phyloP scores from a whole-genome alignment of 2,797 vertebrate genomes.

The Coracias cyanogaster region DNA sequence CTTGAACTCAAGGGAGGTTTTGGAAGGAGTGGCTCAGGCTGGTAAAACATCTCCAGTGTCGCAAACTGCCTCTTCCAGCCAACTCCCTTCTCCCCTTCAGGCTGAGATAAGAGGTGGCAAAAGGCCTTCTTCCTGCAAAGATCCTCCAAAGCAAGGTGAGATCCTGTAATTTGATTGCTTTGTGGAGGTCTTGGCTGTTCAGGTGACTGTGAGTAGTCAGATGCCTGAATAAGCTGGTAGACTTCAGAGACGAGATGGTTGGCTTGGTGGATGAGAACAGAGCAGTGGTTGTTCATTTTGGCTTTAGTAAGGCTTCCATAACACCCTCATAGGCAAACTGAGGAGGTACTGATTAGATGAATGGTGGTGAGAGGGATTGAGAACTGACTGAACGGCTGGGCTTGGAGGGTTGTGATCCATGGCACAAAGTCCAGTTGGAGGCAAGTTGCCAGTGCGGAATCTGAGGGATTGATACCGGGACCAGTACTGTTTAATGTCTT shows the following conservation, averaged over 20 bases:
- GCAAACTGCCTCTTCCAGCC: background rate
- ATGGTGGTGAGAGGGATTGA: background rate
- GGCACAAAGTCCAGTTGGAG: background rate
- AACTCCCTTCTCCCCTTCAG: background rate
- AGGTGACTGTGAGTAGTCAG: background rate
- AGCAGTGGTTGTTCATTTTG: background rate
- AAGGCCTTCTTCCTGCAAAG: background rate
- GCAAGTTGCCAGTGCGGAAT: background rate
- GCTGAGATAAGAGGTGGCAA: background rate
- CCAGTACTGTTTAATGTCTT: background rate
- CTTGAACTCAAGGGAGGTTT: background rate
- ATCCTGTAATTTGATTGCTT: background rate
- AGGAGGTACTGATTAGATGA: background rate
- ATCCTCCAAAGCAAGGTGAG: background rate
- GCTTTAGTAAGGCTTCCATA: background rate
- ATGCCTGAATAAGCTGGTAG: background rate
- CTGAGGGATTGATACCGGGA: accelerated
- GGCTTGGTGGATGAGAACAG: background rate
- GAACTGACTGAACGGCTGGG: background rate
- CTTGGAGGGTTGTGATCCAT: background rate
- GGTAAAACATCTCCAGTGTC: background rate
- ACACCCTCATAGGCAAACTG: background rate
- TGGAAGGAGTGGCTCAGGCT: background rate
- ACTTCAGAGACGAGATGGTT: background rate
- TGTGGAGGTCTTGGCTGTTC: background rate